Evolutionary conservation across 2,888 invertebrate genomes (phyloP).

Genomic region (Sinopyrophorus schimmeli): DNA sequence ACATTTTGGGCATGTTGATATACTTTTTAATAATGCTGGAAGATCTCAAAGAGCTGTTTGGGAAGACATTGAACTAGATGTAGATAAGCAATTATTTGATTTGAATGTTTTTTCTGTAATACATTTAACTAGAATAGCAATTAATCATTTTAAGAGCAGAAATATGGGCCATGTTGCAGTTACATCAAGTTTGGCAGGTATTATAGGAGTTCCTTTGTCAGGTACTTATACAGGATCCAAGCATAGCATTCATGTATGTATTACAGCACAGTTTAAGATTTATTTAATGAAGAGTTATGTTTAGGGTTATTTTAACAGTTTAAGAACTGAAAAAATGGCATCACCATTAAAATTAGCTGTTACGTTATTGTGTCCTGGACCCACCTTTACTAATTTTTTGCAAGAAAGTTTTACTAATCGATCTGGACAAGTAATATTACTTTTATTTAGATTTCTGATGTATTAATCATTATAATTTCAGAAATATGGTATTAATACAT

Average conservation of each 20-base stretch:
- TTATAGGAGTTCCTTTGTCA: constrained; percentile 68
- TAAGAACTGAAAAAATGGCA: constrained; percentile 64
- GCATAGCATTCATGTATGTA: constrained; percentile 72
- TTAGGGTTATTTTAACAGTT: constrained; percentile 73
- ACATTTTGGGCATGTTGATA: constrained; percentile 73
- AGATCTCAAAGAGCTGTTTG: constrained; percentile 75
- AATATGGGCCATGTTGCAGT: constrained; percentile 73
- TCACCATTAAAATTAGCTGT: constrained; percentile 60
- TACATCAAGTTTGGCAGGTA: constrained; percentile 75
- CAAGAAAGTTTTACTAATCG: constrained; percentile 69
- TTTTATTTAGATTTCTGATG: no score
- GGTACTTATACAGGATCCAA: constrained; percentile 74
- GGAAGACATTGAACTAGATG: constrained; percentile 69
- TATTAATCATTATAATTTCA: constrained; percentile 38
- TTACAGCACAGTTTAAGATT: constrained; percentile 3
- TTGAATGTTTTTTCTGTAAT: constrained; percentile 76
- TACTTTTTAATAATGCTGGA: constrained; percentile 82
- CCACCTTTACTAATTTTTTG: constrained; percentile 71
- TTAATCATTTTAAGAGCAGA: constrained; percentile 64
- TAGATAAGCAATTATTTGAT: constrained; percentile 75
- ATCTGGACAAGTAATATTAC: constrained; percentile 62
- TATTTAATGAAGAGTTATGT: constrained; percentile 32
- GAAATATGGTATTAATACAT: constrained; percentile 52
- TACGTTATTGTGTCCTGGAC: constrained; percentile 76
- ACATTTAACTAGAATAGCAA: constrained; percentile 69